These are phyloP conservation scores for Pseudomyrmex dendroicus DNA, from an alignment of 1,140 invertebrate genomes.

Conservation along the genomic window DNA sequence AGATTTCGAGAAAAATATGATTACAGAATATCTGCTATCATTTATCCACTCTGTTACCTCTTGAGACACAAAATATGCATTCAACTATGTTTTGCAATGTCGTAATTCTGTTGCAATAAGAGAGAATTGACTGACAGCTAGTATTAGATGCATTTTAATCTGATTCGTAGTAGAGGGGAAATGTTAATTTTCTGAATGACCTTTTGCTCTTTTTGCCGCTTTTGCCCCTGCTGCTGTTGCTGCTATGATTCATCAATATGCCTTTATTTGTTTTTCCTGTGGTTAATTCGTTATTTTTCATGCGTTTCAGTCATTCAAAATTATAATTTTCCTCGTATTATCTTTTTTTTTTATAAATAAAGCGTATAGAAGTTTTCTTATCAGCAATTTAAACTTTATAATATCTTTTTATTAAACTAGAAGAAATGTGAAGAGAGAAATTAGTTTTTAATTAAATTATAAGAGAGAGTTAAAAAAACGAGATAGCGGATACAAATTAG, in stretches of 20 bases:
- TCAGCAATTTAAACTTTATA: neutral
- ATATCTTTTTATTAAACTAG: constrained; percentile 23
- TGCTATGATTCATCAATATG: neutral
- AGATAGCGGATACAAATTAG: neutral
- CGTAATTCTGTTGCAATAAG: neutral
- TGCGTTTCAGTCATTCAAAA: constrained; percentile 26
- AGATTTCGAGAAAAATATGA: constrained; percentile 7
- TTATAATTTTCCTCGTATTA: neutral
- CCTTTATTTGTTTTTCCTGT: constrained; percentile 4
- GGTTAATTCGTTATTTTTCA: constrained; percentile 7
- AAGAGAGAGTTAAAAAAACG: neutral
- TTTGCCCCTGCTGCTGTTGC: neutral
- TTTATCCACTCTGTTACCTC: neutral
- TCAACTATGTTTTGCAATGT: neutral
- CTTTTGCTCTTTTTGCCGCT: neutral
- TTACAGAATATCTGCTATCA: no score
- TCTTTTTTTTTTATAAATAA: constrained; percentile 11
- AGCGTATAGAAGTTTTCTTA: neutral
- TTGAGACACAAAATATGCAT: no score
- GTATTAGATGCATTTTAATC: constrained; percentile 9
- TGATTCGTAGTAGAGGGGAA: neutral
- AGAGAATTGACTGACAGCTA: constrained; percentile 1
- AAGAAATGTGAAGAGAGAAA: constrained; percentile 28
- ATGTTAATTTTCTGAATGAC: neutral
- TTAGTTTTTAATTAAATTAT: constrained; percentile 24